These are phyloP conservation scores for Chiloscyllium punctatum DNA, from an alignment of 2,797 vertebrate genomes.

Conservation along the genomic window DNA sequence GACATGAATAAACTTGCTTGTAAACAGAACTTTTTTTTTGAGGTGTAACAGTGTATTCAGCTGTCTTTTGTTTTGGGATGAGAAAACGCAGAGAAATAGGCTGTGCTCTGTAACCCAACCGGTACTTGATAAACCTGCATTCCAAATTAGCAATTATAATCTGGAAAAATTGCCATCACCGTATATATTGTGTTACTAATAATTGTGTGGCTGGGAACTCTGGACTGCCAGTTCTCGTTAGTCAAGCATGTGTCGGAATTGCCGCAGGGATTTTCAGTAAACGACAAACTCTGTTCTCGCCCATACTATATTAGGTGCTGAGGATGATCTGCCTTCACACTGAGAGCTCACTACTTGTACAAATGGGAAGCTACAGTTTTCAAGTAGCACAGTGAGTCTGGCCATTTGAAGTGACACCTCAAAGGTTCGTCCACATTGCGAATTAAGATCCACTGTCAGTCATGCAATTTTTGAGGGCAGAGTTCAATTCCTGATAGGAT, in stretches of 20 bases:
- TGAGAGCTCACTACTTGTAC: neutral
- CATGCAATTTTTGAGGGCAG: neutral
- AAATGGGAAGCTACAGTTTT: neutral
- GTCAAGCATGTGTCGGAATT: neutral
- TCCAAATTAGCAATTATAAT: neutral
- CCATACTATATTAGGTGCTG: neutral
- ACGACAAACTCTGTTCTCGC: neutral
- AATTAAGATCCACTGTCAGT: neutral
- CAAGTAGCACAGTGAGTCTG: neutral
- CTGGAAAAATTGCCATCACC: neutral
- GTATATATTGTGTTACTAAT: neutral
- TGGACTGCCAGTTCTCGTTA: neutral
- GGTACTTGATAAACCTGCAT: neutral
- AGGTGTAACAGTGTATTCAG: neutral
- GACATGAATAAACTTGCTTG: neutral
- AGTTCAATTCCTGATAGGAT: neutral
- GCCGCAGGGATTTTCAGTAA: neutral
- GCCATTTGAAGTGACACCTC: neutral
- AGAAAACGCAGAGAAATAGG: neutral
- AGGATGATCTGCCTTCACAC: neutral
- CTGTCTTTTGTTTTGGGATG: neutral
- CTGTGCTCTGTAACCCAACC: neutral
- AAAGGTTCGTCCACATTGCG: neutral
- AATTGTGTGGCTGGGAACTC: neutral
- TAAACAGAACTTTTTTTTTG: neutral